Evolutionary conservation across 2,113 vertebrate genomes (phyloP), one percentile per base, ranked within the genome.

Genomic region (Monarcha castaneiventris): DNA sequence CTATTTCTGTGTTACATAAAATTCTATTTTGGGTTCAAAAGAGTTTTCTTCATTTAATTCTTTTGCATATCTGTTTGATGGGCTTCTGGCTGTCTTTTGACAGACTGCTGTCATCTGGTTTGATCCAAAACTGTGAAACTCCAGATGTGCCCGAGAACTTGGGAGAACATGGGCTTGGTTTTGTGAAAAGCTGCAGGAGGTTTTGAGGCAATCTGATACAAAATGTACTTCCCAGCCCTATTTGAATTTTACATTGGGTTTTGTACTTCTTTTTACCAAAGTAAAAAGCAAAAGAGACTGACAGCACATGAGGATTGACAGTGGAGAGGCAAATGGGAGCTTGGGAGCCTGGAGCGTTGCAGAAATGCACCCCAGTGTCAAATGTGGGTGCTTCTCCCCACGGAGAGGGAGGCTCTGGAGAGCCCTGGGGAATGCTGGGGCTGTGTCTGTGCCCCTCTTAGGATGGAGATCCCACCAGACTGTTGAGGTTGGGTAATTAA

Each of bases 71-170:
- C 83, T 93, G 74, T 85, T 86, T 90, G 87, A 94, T 96, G 93
- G 90, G 94, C 92, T 97, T 59, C 92, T 97, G 92, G 93, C 94
- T 95, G 73, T 90, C 94, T 94, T 92, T 93, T 96, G 93, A 95
- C 90, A 96, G 94, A 96, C 96, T 96, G 88, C 94, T 96, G 92
- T 97, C 94, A 96, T 94, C 91, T 91, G 94, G 61, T 87, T 96
- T 94, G 90, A 94, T 96, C 92, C 88, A 90, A 95, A 96, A 88
- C 93, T 96, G 87, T 96, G 92, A 96, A 96, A 75, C 94, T 97
- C 94, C 96, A 95, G 94, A 97, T 97, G 96, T 96, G 96, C 66
- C 90, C 56, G 37, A 93, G 95, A 94, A 92, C 82, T 94, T 90
- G 92, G 94, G 93, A 97, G 95, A 90, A 93, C 75, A 88, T 56